Conservation (phyloP, 2,113 vertebrate species). For the Apodemus speciosus region DNA sequence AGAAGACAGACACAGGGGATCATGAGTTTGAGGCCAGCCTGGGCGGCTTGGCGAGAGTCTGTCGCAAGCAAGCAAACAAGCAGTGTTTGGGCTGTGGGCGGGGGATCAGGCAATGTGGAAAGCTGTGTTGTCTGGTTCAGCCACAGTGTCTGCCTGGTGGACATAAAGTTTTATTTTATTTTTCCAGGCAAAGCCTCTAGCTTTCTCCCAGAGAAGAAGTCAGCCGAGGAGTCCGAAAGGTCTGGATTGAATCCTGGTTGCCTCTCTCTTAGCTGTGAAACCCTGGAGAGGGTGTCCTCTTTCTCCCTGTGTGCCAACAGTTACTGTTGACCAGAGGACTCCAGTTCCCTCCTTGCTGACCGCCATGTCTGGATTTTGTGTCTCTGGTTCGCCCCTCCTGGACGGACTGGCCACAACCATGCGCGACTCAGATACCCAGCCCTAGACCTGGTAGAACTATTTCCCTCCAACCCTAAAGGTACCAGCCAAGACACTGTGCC, state of each 20-base stretch:
- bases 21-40: background rate
- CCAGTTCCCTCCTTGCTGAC: background rate
- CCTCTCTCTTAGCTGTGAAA: background rate
- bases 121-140: background rate
- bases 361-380: background rate
- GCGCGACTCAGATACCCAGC: background rate
- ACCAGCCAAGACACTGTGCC: background rate
- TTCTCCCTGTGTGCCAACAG: background rate
- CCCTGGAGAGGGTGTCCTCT: background rate
- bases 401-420: background rate
- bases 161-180: too few species aligned
- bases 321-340: background rate
- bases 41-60: background rate
- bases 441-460: background rate
- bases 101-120: background rate
- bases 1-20: background rate
- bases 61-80: background rate
- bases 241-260: background rate
- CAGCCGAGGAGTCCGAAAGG: background rate
- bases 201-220: background rate
- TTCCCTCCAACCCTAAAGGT: rapidly evolving
- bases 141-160: background rate
- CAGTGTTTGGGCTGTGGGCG: background rate
- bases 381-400: background rate
- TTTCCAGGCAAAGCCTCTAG: background rate